phyloP scores from a whole-genome alignment of 1,140 invertebrate species.

The Drosophila watanabei region DNA sequence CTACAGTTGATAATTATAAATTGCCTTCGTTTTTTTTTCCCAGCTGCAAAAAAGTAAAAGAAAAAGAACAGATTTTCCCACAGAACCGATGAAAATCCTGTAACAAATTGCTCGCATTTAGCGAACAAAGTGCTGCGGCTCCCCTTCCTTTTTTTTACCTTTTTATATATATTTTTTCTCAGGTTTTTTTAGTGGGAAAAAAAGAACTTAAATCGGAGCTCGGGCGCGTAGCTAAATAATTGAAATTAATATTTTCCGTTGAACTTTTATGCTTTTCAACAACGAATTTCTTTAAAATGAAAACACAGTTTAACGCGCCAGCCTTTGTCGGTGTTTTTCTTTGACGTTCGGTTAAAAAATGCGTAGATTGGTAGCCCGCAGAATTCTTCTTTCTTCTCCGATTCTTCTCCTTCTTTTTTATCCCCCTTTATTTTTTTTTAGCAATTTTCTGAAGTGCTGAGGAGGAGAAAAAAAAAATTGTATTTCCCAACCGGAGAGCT shows the following conservation, averaged over 20 bases:
- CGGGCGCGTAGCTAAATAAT: constrained; percentile 66
- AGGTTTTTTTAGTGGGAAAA: constrained; percentile 22
- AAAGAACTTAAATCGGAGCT: constrained; percentile 14
- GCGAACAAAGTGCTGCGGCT: constrained; percentile 68
- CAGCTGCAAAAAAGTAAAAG: constrained; percentile 27
- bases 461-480: constrained; percentile 6
- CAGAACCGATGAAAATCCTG: constrained; percentile 63
- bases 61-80: constrained; percentile 33
- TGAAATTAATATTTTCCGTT: constrained; percentile 78
- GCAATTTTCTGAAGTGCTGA: constrained; percentile 58
- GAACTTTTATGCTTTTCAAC: constrained; percentile 60
- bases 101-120: constrained; percentile 79
- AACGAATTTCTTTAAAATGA: constrained; percentile 54
- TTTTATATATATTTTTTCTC: constrained; percentile 3
- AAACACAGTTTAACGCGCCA: constrained; percentile 62
- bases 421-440: neutral
- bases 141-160: constrained; percentile 5
- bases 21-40: constrained; percentile 33
- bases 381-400: constrained; percentile 36
- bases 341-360: constrained; percentile 65
- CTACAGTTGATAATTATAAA: constrained; percentile 75
- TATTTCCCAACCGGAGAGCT: constrained; percentile 41
- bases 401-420: constrained; percentile 8
- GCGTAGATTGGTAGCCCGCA: constrained; percentile 79
- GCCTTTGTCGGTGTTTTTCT: constrained; percentile 54